These are phyloP conservation scores for Drosophila tristis DNA, from an alignment of 1,140 invertebrate genomes.

Conservation along the genomic window DNA sequence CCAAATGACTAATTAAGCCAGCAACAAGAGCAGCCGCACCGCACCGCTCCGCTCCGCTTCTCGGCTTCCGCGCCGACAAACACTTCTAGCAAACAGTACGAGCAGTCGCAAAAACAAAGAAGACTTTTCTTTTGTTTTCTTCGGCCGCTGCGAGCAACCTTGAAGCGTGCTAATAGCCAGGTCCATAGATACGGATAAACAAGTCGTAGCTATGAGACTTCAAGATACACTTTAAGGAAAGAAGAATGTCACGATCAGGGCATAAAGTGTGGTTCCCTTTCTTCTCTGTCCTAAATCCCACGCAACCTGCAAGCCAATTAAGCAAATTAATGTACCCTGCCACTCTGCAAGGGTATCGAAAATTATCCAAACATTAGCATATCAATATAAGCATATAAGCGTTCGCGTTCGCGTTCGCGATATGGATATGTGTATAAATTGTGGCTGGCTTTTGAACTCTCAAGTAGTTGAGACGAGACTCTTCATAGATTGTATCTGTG, in stretches of 20 bases:
- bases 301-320: no score
- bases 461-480: slow-evolving; percentile 37
- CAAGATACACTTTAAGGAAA: no score
- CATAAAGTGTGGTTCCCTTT: no score
- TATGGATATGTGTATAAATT: slow-evolving; percentile 37
- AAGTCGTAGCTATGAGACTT: no score
- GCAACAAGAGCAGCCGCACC: slow-evolving; percentile 12
- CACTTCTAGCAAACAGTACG: slow-evolving; percentile 22
- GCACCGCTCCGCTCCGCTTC: neutral
- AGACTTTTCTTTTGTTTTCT: slow-evolving; percentile 36
- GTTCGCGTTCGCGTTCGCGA: slow-evolving; percentile 8
- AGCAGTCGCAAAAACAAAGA: slow-evolving; percentile 25
- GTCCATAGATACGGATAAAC: slow-evolving; percentile 25
- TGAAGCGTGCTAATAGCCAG: slow-evolving; percentile 50
- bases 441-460: slow-evolving; percentile 53
- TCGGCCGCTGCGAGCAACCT: slow-evolving; percentile 51
- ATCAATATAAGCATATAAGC: slow-evolving; percentile 9
- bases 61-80: slow-evolving; percentile 12
- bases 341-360: neutral
- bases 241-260: no score
- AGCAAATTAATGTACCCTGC: slow-evolving; percentile 12
- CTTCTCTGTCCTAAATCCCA: no score
- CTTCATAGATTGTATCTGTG: neutral
- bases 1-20: slow-evolving; percentile 53
- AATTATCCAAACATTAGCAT: slow-evolving; percentile 2